Percentiles rank a stretch among this genome's conserved stretches.
phyloP scores from a whole-genome alignment of 1,140 invertebrate genomes.

The Mizuhopecten yessoensis region DNA sequence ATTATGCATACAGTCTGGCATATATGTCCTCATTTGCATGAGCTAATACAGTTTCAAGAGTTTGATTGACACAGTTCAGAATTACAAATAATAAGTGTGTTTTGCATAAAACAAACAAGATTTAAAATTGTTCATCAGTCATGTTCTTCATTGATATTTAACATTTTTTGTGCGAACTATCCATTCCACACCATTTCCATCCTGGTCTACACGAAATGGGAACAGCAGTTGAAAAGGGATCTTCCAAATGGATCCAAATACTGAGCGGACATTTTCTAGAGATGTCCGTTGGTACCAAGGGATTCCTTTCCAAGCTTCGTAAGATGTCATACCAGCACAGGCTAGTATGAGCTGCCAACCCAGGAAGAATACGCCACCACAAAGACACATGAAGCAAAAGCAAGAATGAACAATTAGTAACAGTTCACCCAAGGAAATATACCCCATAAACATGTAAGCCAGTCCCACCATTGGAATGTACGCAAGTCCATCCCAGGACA shows the following conservation, averaged over 20 bases:
- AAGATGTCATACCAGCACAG: constrained; percentile 70
- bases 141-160: neutral
- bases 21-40: too few species aligned
- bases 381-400: constrained; percentile 61
- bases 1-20: too few species aligned
- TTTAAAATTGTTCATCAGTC: too few species aligned
- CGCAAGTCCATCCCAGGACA: constrained; percentile 54
- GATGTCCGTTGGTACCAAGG: constrained; percentile 57
- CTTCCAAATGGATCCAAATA: constrained; percentile 71
- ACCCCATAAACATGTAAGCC: constrained; percentile 65
- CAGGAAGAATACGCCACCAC: constrained; percentile 61
- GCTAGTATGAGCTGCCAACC: constrained; percentile 68
- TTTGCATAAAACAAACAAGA: too few species aligned
- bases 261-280: constrained; percentile 65
- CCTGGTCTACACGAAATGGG: constrained; percentile 64
- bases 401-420: constrained; percentile 64
- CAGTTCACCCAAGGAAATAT: constrained; percentile 60
- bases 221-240: constrained; percentile 65
- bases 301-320: constrained; percentile 69
- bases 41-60: too few species aligned
- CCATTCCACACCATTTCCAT: constrained; percentile 70
- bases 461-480: constrained; percentile 70
- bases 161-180: constrained; percentile 47
- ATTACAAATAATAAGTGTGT: too few species aligned
- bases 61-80: too few species aligned